Percentiles rank a stretch among this genome's conserved stretches.
These are phyloP conservation scores for Paedocypris micromegethes DNA, from an alignment of 2,797 vertebrate genomes.

Conservation along the genomic window DNA sequence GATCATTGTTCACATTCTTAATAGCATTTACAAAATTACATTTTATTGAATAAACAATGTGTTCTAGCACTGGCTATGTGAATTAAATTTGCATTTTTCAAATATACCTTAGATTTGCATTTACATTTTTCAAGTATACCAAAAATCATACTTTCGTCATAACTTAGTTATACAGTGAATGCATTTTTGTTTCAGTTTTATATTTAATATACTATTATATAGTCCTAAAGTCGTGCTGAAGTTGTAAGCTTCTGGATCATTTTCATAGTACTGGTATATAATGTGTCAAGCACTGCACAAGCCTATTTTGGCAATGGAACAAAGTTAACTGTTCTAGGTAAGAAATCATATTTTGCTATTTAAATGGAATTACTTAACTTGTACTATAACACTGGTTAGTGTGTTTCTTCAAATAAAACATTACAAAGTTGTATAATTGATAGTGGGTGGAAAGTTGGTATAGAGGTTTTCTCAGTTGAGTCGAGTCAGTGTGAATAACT, in stretches of 20 bases:
- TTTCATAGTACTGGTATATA: slow-evolving; percentile 4
- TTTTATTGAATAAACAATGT: too few species aligned
- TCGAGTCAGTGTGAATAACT: slow-evolving; percentile 49
- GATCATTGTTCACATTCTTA: too few species aligned
- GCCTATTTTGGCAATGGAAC: slow-evolving; percentile 54
- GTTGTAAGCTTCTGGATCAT: background rate
- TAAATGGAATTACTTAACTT: background rate
- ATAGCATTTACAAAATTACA: too few species aligned
- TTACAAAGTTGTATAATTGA: background rate
- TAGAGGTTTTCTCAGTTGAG: slow-evolving; percentile 44
- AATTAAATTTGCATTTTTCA: too few species aligned
- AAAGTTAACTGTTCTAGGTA: slow-evolving; percentile 57
- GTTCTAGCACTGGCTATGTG: too few species aligned
- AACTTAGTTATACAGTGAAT: too few species aligned
- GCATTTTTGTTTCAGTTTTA: too few species aligned
- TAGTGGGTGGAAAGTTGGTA: background rate
- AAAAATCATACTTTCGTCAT: too few species aligned
- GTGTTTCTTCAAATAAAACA: background rate
- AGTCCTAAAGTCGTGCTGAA: too few species aligned
- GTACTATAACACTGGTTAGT: background rate
- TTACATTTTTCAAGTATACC: too few species aligned
- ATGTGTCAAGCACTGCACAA: slow-evolving; percentile 13
- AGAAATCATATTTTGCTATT: slow-evolving; percentile 26
- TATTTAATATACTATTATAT: too few species aligned
- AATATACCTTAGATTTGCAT: too few species aligned